Percentiles rank a stretch among this genome's conserved stretches.
phyloP scores from a whole-genome alignment of 2,113 vertebrate species.

The Coryphaenoides rupestris region DNA sequence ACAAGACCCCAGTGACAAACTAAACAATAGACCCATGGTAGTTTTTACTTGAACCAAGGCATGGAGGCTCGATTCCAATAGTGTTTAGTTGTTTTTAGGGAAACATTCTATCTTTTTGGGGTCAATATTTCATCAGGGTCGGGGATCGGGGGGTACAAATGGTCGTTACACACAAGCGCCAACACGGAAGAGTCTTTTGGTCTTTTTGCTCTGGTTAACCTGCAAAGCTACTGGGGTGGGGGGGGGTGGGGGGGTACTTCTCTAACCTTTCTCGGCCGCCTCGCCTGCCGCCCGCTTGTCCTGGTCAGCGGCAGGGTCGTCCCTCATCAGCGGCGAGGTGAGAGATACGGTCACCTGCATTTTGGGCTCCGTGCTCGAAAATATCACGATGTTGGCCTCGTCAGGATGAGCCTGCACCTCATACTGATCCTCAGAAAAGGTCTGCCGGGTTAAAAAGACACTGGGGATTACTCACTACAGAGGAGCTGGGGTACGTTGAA shows the following conservation, averaged over 20 bases:
- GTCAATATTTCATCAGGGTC: slow-evolving; percentile 19
- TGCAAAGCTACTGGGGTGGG: no score
- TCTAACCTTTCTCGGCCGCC: slow-evolving; percentile 81
- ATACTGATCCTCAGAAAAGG: slow-evolving; percentile 81
- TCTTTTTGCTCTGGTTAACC: slow-evolving; percentile 29
- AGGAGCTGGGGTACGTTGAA: slow-evolving; percentile 55
- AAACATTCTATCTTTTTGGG: slow-evolving; percentile 29
- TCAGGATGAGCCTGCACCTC: slow-evolving; percentile 77
- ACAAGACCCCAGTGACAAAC: slow-evolving; percentile 13
- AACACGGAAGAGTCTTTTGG: slow-evolving; percentile 22
- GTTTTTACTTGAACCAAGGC: slow-evolving; percentile 7
- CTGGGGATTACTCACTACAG: slow-evolving; percentile 76
- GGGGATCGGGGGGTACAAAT: slow-evolving; percentile 19
- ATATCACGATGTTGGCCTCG: slow-evolving; percentile 79
- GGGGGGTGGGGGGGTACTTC: slow-evolving; percentile 77
- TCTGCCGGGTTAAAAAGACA: slow-evolving; percentile 84
- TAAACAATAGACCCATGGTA: slow-evolving; percentile 7
- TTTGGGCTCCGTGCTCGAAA: slow-evolving; percentile 81
- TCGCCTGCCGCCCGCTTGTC: slow-evolving; percentile 74
- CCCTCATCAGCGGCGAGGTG: slow-evolving; percentile 83
- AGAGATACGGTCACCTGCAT: slow-evolving; percentile 82
- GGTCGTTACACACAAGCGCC: slow-evolving; percentile 54
- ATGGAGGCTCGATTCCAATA: slow-evolving; percentile 34
- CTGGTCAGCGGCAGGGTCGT: slow-evolving; percentile 72
- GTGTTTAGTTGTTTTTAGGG: slow-evolving; percentile 22